phyloP scores from a whole-genome alignment of 1,140 invertebrate genomes.

The Lucilia sericata region DNA sequence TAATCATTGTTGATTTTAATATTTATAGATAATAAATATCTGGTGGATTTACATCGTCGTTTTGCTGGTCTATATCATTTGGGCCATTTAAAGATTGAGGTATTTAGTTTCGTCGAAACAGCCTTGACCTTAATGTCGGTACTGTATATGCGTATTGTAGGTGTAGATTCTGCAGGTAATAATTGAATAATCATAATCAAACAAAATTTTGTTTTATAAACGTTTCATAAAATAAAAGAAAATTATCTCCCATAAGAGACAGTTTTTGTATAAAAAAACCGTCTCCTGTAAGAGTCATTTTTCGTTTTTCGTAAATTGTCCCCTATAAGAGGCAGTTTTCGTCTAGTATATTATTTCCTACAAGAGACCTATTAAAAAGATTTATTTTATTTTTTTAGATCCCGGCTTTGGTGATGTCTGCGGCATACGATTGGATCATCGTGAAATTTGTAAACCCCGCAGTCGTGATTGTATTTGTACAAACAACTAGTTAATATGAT shows the following conservation, averaged over 20 bases:
- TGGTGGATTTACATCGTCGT: slow-evolving; percentile 72
- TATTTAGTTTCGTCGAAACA: slow-evolving; percentile 78
- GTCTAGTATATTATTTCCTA: too few species aligned
- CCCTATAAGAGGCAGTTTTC: too few species aligned
- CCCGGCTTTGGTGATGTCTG: slow-evolving; percentile 75
- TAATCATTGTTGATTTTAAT: slow-evolving; percentile 37
- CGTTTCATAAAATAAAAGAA: neutral
- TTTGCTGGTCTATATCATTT: slow-evolving; percentile 70
- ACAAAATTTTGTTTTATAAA: too few species aligned
- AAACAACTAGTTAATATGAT: slow-evolving; percentile 73
- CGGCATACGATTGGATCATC: slow-evolving; percentile 76
- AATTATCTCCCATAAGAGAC: too few species aligned
- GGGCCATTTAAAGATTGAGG: slow-evolving; percentile 69
- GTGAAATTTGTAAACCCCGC: slow-evolving; percentile 79
- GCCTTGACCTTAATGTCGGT: slow-evolving; percentile 77
- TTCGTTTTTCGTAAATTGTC: too few species aligned
- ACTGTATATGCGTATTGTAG: slow-evolving; percentile 76
- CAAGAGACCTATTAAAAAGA: neutral
- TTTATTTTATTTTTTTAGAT: slow-evolving; percentile 67
- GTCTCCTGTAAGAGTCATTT: too few species aligned
- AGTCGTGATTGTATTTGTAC: slow-evolving; percentile 76
- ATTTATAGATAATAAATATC: slow-evolving; percentile 73
- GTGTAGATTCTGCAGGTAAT: slow-evolving; percentile 76
- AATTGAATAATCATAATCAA: neutral
- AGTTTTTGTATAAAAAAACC: too few species aligned